A percentile compares a stretch with the other conserved stretches of the same genome.
phyloP scores from a whole-genome alignment of 1,140 invertebrate genomes.

The Habropoda laboriosa region DNA sequence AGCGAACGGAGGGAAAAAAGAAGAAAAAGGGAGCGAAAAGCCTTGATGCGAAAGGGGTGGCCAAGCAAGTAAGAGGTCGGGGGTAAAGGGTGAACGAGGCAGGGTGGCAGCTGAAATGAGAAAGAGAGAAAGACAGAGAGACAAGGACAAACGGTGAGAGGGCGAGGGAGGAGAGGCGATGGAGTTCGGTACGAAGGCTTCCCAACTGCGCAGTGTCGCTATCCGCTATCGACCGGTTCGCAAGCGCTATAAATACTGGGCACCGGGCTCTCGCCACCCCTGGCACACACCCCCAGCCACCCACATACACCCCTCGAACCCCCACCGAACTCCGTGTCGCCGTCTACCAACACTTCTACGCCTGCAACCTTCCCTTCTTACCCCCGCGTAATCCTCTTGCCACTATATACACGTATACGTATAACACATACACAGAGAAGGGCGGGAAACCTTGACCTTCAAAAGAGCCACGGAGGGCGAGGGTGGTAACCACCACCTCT shows the following conservation, averaged over 20 bases:
- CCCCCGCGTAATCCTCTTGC: slow-evolving; percentile 35
- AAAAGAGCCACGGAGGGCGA: slow-evolving; percentile 70
- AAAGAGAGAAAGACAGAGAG: slow-evolving; percentile 3
- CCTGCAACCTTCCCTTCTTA: slow-evolving; percentile 21
- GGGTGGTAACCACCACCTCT: slow-evolving; percentile 63
- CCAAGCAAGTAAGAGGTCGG: slow-evolving; percentile 33
- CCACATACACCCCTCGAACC: slow-evolving; percentile 31
- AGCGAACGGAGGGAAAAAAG: slow-evolving; percentile 3
- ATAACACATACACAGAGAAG: slow-evolving; percentile 33
- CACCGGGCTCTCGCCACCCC: slow-evolving; percentile 73
- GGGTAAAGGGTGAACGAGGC: slow-evolving; percentile 28
- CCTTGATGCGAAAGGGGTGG: slow-evolving; percentile 34
- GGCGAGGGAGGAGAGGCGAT: background rate
- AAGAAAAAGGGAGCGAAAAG: slow-evolving; percentile 11
- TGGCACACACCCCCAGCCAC: slow-evolving; percentile 54
- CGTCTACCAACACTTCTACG: slow-evolving; percentile 51
- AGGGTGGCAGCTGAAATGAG: slow-evolving; percentile 23
- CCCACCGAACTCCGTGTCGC: slow-evolving; percentile 30
- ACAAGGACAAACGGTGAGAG: slow-evolving; percentile 26
- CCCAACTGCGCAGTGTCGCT: slow-evolving; percentile 78
- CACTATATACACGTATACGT: background rate
- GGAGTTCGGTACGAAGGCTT: slow-evolving; percentile 62
- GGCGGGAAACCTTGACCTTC: slow-evolving; percentile 79
- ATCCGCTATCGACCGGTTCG: slow-evolving; percentile 77
- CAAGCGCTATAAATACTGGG: slow-evolving; percentile 79